A percentile compares a stretch with the other conserved stretches of the same genome.
phyloP scores from a whole-genome alignment of 2,888 invertebrate genomes.

The Galeopsomyia nigrocyanea region DNA sequence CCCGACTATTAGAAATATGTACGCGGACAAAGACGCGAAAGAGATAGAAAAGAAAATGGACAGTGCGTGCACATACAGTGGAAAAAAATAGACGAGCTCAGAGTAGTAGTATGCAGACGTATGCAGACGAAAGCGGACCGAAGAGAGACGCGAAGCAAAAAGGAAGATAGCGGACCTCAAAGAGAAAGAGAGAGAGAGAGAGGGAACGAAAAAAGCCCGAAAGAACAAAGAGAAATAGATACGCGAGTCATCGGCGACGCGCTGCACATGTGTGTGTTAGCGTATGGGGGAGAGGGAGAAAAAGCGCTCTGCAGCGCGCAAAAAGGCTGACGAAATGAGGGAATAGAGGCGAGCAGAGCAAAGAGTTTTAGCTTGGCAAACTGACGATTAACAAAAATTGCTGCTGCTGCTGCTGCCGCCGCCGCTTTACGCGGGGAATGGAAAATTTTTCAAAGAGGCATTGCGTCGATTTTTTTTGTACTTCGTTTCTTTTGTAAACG shows the following conservation, averaged over 20 bases:
- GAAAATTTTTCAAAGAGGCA: constrained; percentile 19
- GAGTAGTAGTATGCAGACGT: constrained; percentile 6
- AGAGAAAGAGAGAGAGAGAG: neutral
- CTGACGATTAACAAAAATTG: constrained; percentile 44
- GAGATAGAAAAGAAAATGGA: constrained; percentile 34
- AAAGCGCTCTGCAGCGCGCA: constrained; percentile 11
- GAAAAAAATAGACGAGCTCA: constrained; percentile 34
- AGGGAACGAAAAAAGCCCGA: constrained; percentile 32
- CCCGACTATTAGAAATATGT: constrained; percentile 28
- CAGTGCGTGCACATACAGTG: constrained; percentile 2
- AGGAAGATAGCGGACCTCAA: constrained; percentile 1
- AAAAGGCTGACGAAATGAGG: constrained; percentile 34
- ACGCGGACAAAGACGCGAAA: constrained; percentile 30
- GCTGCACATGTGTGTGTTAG: constrained; percentile 23
- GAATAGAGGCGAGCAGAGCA: constrained; percentile 28
- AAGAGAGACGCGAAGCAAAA: constrained; percentile 36
- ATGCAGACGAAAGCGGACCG: constrained; percentile 34
- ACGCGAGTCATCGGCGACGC: constrained; percentile 42
- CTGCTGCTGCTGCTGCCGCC: neutral
- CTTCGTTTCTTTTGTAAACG: constrained; percentile 26
- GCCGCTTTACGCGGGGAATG: neutral
- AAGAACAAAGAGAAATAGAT: constrained; percentile 45
- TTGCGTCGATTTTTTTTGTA: constrained; percentile 20
- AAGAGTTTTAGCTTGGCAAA: constrained; percentile 42
- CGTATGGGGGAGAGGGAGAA: neutral